Percentiles rank a stretch among this genome's conserved stretches.
Evolutionary conservation across 2,113 vertebrate species (phyloP).

Genomic region (Panthera leo): DNA sequence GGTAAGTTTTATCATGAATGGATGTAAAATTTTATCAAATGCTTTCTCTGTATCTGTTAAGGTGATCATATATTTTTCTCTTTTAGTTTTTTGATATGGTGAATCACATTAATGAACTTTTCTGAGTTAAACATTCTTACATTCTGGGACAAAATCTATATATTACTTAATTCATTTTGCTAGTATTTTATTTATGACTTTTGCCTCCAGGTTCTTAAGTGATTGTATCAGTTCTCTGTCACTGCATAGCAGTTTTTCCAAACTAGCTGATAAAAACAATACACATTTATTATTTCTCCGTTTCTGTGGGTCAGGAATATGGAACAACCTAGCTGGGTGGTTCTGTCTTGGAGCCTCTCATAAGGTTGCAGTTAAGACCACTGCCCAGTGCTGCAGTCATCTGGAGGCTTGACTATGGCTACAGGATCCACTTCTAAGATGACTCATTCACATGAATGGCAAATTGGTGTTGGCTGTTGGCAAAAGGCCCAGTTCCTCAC

Average conservation of each 20-base stretch:
- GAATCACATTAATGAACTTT: conserved; percentile 25
- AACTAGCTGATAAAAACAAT: neutral
- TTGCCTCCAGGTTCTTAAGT: neutral
- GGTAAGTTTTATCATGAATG: neutral
- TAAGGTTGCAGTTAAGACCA: neutral
- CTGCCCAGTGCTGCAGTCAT: neutral
- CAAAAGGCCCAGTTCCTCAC: neutral
- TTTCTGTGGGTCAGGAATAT: neutral
- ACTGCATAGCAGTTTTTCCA: neutral
- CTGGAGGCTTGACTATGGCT: neutral
- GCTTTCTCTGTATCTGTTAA: conserved; percentile 18
- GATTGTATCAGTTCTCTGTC: neutral
- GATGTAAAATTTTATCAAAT: neutral
- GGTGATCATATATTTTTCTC: neutral
- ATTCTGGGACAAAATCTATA: neutral
- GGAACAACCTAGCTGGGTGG: neutral
- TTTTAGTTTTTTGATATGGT: neutral
- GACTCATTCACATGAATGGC: neutral
- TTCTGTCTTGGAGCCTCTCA: neutral
- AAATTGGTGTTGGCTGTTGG: neutral
- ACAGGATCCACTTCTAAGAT: neutral
- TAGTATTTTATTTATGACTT: conserved; percentile 17
- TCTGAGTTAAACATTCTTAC: neutral
- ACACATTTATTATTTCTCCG: neutral
- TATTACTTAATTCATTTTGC: neutral